Percentiles rank a stretch among this genome's conserved stretches.
Evolutionary conservation across 2,888 invertebrate genomes (phyloP).

Genomic region (Drosophila melanocephala): DNA sequence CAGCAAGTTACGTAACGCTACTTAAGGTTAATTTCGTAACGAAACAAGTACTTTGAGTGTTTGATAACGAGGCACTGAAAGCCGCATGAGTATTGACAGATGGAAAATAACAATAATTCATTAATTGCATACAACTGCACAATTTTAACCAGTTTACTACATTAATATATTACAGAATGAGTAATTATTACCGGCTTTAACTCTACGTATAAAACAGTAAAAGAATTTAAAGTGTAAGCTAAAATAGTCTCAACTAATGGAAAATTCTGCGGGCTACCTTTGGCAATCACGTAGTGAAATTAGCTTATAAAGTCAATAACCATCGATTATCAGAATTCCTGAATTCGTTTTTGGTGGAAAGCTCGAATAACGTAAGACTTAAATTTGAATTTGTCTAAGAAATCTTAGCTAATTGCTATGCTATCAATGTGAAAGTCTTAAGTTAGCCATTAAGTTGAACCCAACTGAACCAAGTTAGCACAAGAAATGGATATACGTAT

Average conservation of each 20-base stretch:
- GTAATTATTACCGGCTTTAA: neutral
- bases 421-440: constrained; percentile 1
- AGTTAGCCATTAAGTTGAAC: constrained; percentile 10
- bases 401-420: constrained; percentile 27
- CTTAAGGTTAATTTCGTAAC: constrained; percentile 25
- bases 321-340: neutral
- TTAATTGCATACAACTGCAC: neutral
- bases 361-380: neutral
- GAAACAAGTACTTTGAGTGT: neutral
- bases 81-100: neutral
- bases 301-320: neutral
- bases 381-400: neutral
- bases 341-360: neutral
- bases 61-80: neutral
- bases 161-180: neutral
- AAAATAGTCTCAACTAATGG: neutral
- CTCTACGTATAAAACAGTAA: neutral
- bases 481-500: constrained; percentile 32
- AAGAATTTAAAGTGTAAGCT: neutral
- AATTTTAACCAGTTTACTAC: neutral
- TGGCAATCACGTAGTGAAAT: neutral
- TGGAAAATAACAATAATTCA: neutral
- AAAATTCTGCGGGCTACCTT: neutral
- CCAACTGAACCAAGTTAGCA: constrained; percentile 2
- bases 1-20: constrained; percentile 24